Conservation (phyloP, 1,140 invertebrate genomes). For the Pinna nobilis region DNA sequence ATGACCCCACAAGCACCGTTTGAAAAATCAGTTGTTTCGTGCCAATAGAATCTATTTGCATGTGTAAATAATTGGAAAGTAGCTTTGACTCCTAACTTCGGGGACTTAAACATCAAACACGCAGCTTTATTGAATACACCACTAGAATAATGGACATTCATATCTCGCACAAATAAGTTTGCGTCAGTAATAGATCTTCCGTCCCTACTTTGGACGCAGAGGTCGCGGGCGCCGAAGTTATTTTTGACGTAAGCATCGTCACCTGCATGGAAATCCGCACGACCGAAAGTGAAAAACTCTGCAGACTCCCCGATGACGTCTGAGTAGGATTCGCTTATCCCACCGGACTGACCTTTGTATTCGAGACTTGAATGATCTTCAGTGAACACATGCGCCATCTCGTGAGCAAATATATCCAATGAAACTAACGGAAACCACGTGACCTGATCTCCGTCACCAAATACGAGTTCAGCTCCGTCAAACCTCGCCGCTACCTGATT, state of each 20-base stretch:
- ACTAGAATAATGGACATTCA: constrained; percentile 47
- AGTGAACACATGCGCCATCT: constrained; percentile 55
- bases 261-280: constrained; percentile 11
- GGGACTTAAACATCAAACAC: constrained; percentile 31
- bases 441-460: constrained; percentile 47
- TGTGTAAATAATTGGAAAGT: constrained; percentile 48
- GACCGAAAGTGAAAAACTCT: constrained; percentile 34
- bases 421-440: constrained; percentile 39
- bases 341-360: constrained; percentile 52
- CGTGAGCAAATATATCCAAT: constrained; percentile 50
- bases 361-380: constrained; percentile 45
- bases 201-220: constrained; percentile 22
- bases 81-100: constrained; percentile 25
- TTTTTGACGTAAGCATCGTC: background rate
- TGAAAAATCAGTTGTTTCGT: constrained; percentile 34
- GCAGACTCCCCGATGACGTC: constrained; percentile 56
- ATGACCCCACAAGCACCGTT: constrained; percentile 52
- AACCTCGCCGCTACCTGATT: constrained; percentile 36
- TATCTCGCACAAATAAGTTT: constrained; percentile 28
- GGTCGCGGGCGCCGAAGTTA: background rate
- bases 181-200: constrained; percentile 47
- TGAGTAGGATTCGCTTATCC: constrained; percentile 56
- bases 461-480: constrained; percentile 14
- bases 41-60: constrained; percentile 60
- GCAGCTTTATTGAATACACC: constrained; percentile 53